Base-by-base conservation (phyloP, 2,888 invertebrate species). In the Ophion costatus region DNA sequence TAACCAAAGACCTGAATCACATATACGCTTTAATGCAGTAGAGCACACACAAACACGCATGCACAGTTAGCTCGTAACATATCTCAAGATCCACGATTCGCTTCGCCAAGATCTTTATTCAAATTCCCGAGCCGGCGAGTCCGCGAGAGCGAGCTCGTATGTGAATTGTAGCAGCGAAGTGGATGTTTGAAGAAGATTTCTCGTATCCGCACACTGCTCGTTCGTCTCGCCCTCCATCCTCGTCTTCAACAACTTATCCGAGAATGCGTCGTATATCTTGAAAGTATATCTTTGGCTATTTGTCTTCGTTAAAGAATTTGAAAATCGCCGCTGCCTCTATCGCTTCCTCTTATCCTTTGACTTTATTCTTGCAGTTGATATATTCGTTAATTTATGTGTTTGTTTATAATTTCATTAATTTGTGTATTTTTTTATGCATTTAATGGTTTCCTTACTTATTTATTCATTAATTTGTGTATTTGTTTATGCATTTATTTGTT, bases 281-380 rank as follows among this genome's bases (percentile, higher is more conserved):
- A 56, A 59, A 73, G 79, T 76, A 73, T 76, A 85, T 85, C 85
- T 85, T 82, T 67, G 79, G 85, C 82, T 76, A 82, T 85, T 82
- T 71, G 78, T 82, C 82, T 85, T 85, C 82, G 84, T 85, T 85
- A 77, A 82, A 80, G 84, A 82, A 85, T 82, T 85, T 76, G 79
- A 71, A 71, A 80, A 82, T 56, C 71, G 76, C 75, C 51, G 70
- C 59, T 66, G 51, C 20, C 59, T 61, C 45, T 7, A 7, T 38
- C 38, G 4, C 29, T 29, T 29, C 38, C 9, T 7, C 38, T 38
- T 38, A 38, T 38, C 38, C 1, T 38, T 38, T 38, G 7, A 38
- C 38, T 38, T 5, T 38, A 38, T 38, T 9, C 7, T 38, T 38
- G 38, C 38, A 38, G 29, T 29, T 4, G 29, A 29, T 29, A 0